Conservation (phyloP, 2,888 invertebrate genomes). For the Dynastes tityus region DNA sequence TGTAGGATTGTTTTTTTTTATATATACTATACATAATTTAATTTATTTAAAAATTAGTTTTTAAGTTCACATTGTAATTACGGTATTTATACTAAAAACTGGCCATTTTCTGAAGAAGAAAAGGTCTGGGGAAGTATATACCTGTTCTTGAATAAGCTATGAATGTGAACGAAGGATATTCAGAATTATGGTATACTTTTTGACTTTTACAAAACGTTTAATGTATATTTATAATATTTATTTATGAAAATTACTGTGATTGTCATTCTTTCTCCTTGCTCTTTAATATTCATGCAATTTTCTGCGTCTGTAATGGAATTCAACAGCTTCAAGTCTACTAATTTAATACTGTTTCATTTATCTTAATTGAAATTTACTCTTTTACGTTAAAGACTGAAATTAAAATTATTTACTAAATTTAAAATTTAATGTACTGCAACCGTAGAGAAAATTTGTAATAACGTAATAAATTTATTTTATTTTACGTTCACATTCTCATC, state of each 20-base stretch:
- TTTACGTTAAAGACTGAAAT: conserved; percentile 13
- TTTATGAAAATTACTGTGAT: conserved; percentile 29
- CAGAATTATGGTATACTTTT: conserved; percentile 16
- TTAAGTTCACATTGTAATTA: conserved; percentile 48
- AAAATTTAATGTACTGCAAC: not conserved
- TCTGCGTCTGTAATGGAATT: not conserved
- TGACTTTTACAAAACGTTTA: not conserved
- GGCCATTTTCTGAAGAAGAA: not conserved
- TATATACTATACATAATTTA: conserved; percentile 48
- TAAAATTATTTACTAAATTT: not conserved
- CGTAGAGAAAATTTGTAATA: not conserved
- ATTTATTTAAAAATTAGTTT: conserved; percentile 45
- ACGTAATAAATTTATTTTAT: too few species aligned
- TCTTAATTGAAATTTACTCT: not conserved
- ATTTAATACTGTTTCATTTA: not conserved
- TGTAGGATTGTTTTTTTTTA: conserved; percentile 47
- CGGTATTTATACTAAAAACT: conserved; percentile 52
- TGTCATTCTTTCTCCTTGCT: conserved; percentile 22
- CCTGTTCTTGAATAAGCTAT: not conserved
- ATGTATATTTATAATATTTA: conserved; percentile 25
- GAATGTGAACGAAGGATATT: not conserved
- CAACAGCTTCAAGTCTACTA: not conserved
- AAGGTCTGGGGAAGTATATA: conserved; percentile 10
- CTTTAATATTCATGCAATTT: not conserved
- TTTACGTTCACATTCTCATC: too few species aligned